A percentile compares a stretch with the other conserved stretches of the same genome.
Conservation (phyloP, 1,140 invertebrate species). For the Vanessa tameamea region DNA sequence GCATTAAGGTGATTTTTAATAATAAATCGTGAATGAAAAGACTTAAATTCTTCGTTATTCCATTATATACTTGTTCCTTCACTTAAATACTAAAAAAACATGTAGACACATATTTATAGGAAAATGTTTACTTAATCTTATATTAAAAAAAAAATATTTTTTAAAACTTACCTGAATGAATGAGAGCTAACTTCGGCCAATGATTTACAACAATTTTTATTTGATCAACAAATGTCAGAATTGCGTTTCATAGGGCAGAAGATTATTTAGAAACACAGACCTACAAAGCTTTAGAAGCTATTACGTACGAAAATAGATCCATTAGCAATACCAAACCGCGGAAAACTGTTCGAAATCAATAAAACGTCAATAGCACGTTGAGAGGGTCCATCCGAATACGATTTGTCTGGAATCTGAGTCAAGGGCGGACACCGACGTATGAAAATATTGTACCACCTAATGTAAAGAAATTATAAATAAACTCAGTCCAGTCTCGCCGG, state of each 20-base stretch:
- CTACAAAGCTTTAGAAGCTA: slow-evolving; percentile 22
- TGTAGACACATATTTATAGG: too few species aligned
- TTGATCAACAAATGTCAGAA: neutral
- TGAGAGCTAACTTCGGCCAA: too few species aligned
- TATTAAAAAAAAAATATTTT: too few species aligned
- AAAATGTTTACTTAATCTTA: too few species aligned
- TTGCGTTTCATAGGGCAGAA: slow-evolving; percentile 3
- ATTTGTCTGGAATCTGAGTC: slow-evolving; percentile 44
- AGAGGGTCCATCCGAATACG: slow-evolving; percentile 24
- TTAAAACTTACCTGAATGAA: too few species aligned
- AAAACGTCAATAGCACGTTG: neutral
- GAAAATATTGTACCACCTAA: slow-evolving; percentile 63
- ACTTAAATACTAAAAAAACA: too few species aligned
- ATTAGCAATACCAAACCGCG: slow-evolving; percentile 26
- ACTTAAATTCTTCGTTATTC: too few species aligned
- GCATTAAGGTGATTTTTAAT: too few species aligned
- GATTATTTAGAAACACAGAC: neutral
- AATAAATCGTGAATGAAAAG: too few species aligned
- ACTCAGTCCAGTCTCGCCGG: slow-evolving; percentile 58
- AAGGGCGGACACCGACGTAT: slow-evolving; percentile 43
- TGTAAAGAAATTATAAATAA: slow-evolving; percentile 70
- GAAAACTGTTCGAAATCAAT: slow-evolving; percentile 30
- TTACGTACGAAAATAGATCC: slow-evolving; percentile 34
- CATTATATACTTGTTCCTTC: too few species aligned
- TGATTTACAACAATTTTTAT: too few species aligned